These are phyloP conservation scores for Euzophera pinguis DNA, from an alignment of 2,888 invertebrate genomes.

Conservation along the genomic window DNA sequence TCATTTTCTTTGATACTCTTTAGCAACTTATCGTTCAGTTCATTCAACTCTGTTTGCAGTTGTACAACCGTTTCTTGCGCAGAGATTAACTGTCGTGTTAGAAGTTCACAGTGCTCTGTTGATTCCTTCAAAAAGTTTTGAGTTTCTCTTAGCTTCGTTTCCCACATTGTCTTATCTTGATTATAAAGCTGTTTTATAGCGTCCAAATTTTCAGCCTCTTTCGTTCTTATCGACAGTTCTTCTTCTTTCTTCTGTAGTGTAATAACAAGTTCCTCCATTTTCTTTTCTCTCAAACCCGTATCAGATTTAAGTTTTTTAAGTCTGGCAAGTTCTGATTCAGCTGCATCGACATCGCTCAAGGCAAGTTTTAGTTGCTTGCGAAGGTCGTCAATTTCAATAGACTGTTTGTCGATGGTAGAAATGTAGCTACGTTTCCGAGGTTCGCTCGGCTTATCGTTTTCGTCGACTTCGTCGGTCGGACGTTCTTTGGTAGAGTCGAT, in stretches of 20 bases:
- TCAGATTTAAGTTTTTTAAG: constrained; percentile 85
- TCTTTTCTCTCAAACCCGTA: constrained; percentile 84
- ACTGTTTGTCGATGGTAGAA: constrained; percentile 82
- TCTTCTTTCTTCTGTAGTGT: constrained; percentile 89
- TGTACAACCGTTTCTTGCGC: constrained; percentile 83
- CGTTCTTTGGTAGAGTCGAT: constrained; percentile 73
- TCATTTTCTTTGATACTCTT: constrained; percentile 90
- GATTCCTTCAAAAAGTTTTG: constrained; percentile 84
- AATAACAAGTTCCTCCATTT: constrained; percentile 87
- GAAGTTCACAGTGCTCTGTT: constrained; percentile 81
- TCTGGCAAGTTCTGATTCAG: constrained; percentile 86
- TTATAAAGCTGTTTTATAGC: constrained; percentile 80
- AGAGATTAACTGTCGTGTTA: constrained; percentile 83
- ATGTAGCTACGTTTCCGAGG: constrained; percentile 74
- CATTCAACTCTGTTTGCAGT: constrained; percentile 83
- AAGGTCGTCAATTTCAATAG: constrained; percentile 84
- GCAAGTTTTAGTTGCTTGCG: constrained; percentile 84
- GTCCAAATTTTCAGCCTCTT: constrained; percentile 84
- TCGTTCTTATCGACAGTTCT: constrained; percentile 84
- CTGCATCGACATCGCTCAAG: constrained; percentile 80
- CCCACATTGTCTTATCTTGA: constrained; percentile 84
- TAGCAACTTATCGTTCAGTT: constrained; percentile 82
- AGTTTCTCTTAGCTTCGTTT: constrained; percentile 82
- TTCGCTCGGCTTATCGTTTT: constrained; percentile 71
- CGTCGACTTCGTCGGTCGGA: constrained; percentile 54